These are phyloP conservation scores for Enteromius anoplus DNA, from an alignment of 2,797 vertebrate species.

Conservation along the genomic window DNA sequence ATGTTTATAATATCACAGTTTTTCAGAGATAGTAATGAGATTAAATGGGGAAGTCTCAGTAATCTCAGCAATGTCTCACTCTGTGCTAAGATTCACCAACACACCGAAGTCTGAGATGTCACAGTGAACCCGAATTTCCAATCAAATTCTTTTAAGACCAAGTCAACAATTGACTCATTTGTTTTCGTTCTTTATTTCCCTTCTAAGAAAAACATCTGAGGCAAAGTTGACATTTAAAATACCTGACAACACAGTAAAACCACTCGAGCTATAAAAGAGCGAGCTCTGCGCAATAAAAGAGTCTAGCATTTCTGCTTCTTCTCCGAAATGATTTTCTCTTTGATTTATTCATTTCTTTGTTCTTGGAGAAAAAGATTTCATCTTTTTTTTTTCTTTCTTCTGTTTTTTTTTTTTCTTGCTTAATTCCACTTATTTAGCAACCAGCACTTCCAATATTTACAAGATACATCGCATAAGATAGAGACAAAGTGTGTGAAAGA, in stretches of 20 bases:
- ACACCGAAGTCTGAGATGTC: neutral
- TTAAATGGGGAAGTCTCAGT: neutral
- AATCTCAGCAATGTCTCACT: neutral
- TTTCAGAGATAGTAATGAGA: neutral
- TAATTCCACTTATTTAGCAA: slow-evolving; percentile 54
- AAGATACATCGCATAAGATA: slow-evolving; percentile 28
- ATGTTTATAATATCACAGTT: neutral
- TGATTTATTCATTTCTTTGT: neutral
- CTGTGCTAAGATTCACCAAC: neutral
- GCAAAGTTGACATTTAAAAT: slow-evolving; percentile 14
- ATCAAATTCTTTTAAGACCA: slow-evolving; percentile 3
- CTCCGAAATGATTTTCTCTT: neutral
- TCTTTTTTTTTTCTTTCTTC: neutral
- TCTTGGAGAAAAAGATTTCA: neutral
- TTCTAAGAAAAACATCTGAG: slow-evolving; percentile 7
- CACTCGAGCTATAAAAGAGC: neutral
- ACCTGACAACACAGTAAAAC: neutral
- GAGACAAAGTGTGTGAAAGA: slow-evolving; percentile 8
- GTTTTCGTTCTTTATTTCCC: slow-evolving; percentile 28
- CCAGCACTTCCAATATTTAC: slow-evolving; percentile 16
- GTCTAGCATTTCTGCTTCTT: neutral
- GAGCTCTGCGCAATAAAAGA: neutral
- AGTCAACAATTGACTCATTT: slow-evolving; percentile 24
- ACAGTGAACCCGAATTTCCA: neutral
- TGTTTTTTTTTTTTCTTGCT: slow-evolving; percentile 59